Conservation (phyloP, 2,888 invertebrate species). For the Pteria penguin region DNA sequence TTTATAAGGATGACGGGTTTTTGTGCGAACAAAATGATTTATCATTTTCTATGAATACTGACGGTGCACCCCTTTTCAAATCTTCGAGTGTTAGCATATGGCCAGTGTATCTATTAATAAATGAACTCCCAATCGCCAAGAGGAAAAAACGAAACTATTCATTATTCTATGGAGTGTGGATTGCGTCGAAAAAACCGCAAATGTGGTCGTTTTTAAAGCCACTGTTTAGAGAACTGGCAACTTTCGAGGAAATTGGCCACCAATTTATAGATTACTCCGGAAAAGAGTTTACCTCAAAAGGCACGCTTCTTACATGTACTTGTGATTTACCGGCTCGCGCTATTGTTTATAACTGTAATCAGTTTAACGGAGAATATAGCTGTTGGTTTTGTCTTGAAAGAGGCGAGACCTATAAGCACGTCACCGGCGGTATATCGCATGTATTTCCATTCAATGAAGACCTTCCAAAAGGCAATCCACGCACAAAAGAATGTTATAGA, state of each 20-base stretch:
- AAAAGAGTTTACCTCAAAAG: conserved; percentile 10
- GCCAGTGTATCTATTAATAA: conserved; percentile 43
- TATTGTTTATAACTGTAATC: conserved; percentile 33
- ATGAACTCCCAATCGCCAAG: conserved; percentile 29
- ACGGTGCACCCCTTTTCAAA: conserved; percentile 30
- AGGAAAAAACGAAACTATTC: conserved; percentile 19
- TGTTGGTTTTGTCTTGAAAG: conserved; percentile 34
- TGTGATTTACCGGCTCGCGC: conserved; percentile 36
- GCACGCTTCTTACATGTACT: conserved; percentile 32
- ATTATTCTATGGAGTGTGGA: conserved; percentile 26
- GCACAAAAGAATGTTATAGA: not conserved
- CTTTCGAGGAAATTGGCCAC: not conserved
- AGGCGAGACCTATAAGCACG: conserved; percentile 13
- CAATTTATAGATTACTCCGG: conserved; percentile 4
- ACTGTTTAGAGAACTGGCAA: conserved; percentile 3
- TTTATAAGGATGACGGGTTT: conserved; percentile 16
- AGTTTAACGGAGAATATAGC: conserved; percentile 31
- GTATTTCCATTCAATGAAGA: conserved; percentile 15
- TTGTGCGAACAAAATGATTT: conserved; percentile 30
- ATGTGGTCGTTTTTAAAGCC: conserved; percentile 28
- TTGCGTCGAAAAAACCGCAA: conserved; percentile 19
- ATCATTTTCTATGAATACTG: conserved; percentile 43
- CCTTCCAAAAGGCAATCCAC: not conserved
- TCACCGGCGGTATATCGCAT: conserved; percentile 16
- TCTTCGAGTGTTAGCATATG: conserved; percentile 23